Conservation (phyloP, 1,140 invertebrate species). For the Lepidurus apus region DNA sequence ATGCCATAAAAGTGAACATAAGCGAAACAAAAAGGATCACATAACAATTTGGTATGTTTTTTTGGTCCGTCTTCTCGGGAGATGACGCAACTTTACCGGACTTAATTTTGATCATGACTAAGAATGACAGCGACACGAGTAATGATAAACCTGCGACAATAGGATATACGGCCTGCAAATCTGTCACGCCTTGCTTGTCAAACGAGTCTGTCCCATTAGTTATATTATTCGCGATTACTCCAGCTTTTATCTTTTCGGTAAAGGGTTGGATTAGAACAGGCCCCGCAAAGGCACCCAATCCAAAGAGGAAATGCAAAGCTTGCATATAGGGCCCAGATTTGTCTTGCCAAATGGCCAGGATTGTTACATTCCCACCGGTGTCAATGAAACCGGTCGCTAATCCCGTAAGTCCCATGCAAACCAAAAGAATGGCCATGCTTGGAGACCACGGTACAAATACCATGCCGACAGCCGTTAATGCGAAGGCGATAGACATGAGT, state of each 20-base stretch:
- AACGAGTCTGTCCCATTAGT: neutral
- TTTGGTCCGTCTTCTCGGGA: neutral
- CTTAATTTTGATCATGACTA: neutral
- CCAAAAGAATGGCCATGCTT: slow-evolving; percentile 40
- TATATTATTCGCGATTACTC: neutral
- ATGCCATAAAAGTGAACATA: neutral
- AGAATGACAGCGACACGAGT: neutral
- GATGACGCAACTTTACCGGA: neutral
- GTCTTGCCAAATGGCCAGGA: slow-evolving; percentile 49
- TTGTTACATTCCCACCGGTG: slow-evolving; percentile 51
- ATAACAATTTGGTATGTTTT: neutral
- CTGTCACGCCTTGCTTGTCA: neutral
- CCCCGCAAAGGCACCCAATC: slow-evolving; percentile 51
- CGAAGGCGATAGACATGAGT: slow-evolving; percentile 37
- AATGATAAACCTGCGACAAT: neutral
- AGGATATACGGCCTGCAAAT: neutral
- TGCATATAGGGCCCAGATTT: slow-evolving; percentile 51
- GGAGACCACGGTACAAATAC: slow-evolving; percentile 39
- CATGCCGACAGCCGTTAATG: slow-evolving; percentile 35
- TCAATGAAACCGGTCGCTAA: slow-evolving; percentile 47
- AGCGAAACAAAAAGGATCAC: neutral
- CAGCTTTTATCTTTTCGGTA: slow-evolving; percentile 34
- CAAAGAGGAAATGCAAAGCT: slow-evolving; percentile 52
- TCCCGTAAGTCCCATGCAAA: slow-evolving; percentile 44
- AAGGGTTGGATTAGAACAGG: slow-evolving; percentile 50